Evolutionary conservation across 2,113 vertebrate species (phyloP), one percentile per base, ranked within the genome.

Genomic region (Bombycilla garrulus): DNA sequence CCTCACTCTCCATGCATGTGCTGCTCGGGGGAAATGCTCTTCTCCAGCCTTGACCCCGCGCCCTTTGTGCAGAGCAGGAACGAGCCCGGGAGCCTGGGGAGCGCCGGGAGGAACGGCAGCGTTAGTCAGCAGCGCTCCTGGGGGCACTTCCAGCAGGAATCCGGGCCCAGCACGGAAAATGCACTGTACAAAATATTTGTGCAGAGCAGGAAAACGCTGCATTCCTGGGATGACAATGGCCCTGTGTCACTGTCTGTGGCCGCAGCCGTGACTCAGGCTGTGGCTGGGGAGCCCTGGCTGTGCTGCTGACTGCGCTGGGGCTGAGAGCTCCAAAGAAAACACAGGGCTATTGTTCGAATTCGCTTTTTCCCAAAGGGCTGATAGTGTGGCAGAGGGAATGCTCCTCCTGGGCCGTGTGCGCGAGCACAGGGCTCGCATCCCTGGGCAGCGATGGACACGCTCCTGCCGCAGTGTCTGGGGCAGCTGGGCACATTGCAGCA

Each of bases 221-320:
- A 97, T 97, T 96, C 97, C 70, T 96, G 76, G 90, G 84, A 96
- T 97, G 93, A 69, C 95, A 92, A 90, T 35, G 88, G 74, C 76
- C 38, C 76, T 88, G 95, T 96, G 96, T 97, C 97, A 97, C 74
- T 21, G 90, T 96, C 96, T 96, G 96, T 95, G 97, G 79, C 70
- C 92, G 62, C 65, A 85, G 92, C 80, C 77, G 6, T 97, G 96
- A 97, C 93, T 96, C 95, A 97, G 94, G 76, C 86, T 38, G 84
- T 18, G 74, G 78, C 74, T 50, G 92, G 44, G 91, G 77, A 89
- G 71, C 80, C 82, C 2, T 1, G 65, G 67, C 66, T 60, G n/a
- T 36, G 70, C 81, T 71, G 70, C 79, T 85, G 26, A 28, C 90
- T 80, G 23, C 11, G 47, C 92, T 70, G 76, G 4, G 24, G 57